These are phyloP conservation scores for Brachyalestes nurse DNA, from an alignment of 2,797 vertebrate genomes.

Conservation along the genomic window DNA sequence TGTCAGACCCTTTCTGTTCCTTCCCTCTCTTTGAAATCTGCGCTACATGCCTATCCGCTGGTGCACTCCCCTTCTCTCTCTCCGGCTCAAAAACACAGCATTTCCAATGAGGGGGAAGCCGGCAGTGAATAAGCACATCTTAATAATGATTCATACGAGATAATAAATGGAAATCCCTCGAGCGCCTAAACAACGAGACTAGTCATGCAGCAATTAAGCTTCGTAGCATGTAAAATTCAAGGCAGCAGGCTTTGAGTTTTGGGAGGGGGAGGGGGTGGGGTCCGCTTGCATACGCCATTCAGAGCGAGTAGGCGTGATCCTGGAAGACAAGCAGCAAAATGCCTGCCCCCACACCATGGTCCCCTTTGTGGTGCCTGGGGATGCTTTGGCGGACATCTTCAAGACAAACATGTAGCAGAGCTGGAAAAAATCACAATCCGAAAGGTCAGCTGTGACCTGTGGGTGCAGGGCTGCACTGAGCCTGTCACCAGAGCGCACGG, in stretches of 20 bases:
- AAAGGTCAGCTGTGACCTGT: constrained; percentile 79
- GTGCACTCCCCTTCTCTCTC: constrained; percentile 32
- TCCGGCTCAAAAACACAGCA: constrained; percentile 10
- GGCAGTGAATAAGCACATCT: constrained; percentile 70
- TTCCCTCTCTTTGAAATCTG: constrained; percentile 32
- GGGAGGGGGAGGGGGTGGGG: neutral
- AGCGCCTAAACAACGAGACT: constrained; percentile 75
- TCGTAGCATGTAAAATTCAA: constrained; percentile 73
- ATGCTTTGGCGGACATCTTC: constrained; percentile 76
- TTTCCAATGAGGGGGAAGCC: constrained; percentile 50
- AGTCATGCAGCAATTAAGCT: constrained; percentile 78
- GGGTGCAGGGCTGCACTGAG: constrained; percentile 71
- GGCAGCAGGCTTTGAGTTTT: constrained; percentile 69
- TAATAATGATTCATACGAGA: constrained; percentile 77
- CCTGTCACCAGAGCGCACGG: constrained; percentile 72
- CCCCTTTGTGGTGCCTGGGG: constrained; percentile 71
- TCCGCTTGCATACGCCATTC: constrained; percentile 49
- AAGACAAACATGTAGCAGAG: constrained; percentile 73
- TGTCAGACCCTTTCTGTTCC: constrained; percentile 57
- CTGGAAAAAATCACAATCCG: constrained; percentile 71
- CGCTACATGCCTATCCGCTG: constrained; percentile 43
- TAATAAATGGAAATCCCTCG: constrained; percentile 74
- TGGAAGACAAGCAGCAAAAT: constrained; percentile 74
- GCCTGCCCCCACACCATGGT: constrained; percentile 53
- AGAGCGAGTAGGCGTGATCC: constrained; percentile 73